Evolutionary conservation across 2,113 vertebrate genomes (phyloP).

Genomic region (Hemibagrus wyckioides): DNA sequence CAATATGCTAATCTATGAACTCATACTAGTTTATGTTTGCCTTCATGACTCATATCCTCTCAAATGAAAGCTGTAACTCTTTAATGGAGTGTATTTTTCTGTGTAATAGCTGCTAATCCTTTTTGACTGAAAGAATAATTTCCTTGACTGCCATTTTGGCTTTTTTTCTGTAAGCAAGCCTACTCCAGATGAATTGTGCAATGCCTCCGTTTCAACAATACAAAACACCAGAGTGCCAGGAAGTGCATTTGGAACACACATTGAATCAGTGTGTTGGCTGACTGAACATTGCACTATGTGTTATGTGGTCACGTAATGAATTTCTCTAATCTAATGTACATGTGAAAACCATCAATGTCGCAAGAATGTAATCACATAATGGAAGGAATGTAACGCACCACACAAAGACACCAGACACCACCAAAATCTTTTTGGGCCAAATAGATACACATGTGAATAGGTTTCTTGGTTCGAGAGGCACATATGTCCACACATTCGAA

Average conservation of each 20-base stretch:
- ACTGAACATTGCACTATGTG: constrained; percentile 23
- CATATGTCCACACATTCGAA: not conserved
- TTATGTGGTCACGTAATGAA: constrained; percentile 12
- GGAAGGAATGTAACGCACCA: constrained; percentile 9
- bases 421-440: not conserved
- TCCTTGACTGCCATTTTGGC: constrained; percentile 11
- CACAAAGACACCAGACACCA: not conserved
- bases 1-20: not conserved
- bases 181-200: constrained; percentile 21
- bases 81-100: constrained; percentile 14
- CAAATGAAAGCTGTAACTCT: constrained; percentile 20
- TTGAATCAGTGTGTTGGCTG: constrained; percentile 10
- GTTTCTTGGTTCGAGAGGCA: not conserved
- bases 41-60: constrained; percentile 4
- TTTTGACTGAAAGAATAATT: constrained; percentile 29
- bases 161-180: constrained; percentile 8
- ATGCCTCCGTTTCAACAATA: constrained; percentile 1
- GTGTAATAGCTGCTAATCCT: constrained; percentile 14
- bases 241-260: constrained; percentile 4
- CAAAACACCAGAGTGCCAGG: not conserved
- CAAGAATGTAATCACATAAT: constrained; percentile 39
- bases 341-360: constrained; percentile 28
- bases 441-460: not conserved
- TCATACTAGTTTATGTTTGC: constrained; percentile 3
- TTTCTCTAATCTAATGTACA: constrained; percentile 33